Base-by-base conservation (phyloP, 2,113 vertebrate species). In the Seriola quinqueradiata region DNA sequence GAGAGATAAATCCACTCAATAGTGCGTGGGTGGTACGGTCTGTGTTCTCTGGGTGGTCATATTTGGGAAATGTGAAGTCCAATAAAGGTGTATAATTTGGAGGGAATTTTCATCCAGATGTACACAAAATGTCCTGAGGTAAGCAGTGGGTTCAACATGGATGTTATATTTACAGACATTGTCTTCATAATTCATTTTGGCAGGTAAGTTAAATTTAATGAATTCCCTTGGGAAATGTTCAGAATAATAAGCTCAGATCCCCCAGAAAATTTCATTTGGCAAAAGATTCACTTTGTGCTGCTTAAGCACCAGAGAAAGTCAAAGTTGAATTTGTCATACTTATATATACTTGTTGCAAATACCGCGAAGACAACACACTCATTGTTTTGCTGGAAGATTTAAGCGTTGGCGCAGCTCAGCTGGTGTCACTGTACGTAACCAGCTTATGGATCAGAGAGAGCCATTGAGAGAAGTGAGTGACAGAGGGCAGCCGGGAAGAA, bases 21-120 rank as follows among this genome's bases (percentile, higher is more conserved):
- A 82, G 86, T 86, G 78, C 59, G 91, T 92, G 93, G 92, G 93
- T 92, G 92, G 91, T 83, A 91, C 75, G 81, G 40, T 68, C 79
- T 83, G 80, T 58, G 32, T 92, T 84, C 79, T 89, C 91, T 94
- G 93, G 93, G 93, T 94, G 93, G 93, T 92, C 93, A 94, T 90
- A 90, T 93, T 89, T 90, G 84, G 81, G 81, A 90, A 91, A 88
- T 73, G 74, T 72, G 74, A 89, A 90, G 87, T 91, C 91, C 86
- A 90, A 90, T 90, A 92, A 90, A 92, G 85, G 82, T 84, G 81
- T 82, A 86, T 88, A 88, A 89, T 90, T 91, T 92, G 70, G 60
- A 89, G 85, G 72, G 77, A 74, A 85, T 85, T 90, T 87, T 83
- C 55, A 87, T 84, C 66, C 85, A 93, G 85, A 87, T 90, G 89